phyloP scores from a whole-genome alignment of 1,140 invertebrate genomes.

The Goniozus legneri region DNA sequence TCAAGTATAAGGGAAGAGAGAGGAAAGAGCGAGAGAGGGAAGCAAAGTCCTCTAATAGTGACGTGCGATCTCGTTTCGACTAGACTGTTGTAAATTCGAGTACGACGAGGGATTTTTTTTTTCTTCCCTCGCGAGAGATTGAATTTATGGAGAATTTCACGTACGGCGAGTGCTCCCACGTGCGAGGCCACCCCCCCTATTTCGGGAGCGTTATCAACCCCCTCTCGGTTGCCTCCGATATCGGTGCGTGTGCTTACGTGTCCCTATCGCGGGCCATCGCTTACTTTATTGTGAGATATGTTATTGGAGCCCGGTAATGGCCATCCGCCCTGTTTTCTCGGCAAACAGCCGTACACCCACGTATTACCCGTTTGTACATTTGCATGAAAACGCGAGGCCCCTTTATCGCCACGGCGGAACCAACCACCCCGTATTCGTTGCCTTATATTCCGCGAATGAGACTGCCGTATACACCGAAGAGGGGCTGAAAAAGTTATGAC shows the following conservation, averaged over 20 bases:
- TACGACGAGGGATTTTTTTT: too few species aligned
- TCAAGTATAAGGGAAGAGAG: background rate
- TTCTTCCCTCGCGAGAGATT: too few species aligned
- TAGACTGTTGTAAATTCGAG: too few species aligned
- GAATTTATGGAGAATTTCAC: too few species aligned
- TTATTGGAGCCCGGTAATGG: slow-evolving; percentile 37
- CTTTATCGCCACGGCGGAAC: slow-evolving; percentile 6
- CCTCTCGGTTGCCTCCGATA: too few species aligned
- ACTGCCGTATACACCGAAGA: background rate
- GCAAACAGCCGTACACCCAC: slow-evolving; percentile 20
- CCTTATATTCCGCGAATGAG: slow-evolving; percentile 8
- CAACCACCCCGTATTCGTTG: too few species aligned
- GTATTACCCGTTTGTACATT: slow-evolving; percentile 21
- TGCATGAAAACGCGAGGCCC: slow-evolving; percentile 24
- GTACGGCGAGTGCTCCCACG: too few species aligned
- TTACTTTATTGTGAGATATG: slow-evolving; percentile 36
- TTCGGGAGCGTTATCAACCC: too few species aligned
- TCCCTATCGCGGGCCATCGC: slow-evolving; percentile 20
- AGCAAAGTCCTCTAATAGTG: background rate
- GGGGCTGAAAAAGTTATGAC: background rate
- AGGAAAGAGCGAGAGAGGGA: background rate
- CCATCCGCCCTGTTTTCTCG: slow-evolving; percentile 26
- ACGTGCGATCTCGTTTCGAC: slow-evolving; percentile 4
- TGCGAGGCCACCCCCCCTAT: too few species aligned
- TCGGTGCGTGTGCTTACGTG: slow-evolving; percentile 18